Conservation (phyloP, 2,888 invertebrate species). For the Eupithecia subumbrata region DNA sequence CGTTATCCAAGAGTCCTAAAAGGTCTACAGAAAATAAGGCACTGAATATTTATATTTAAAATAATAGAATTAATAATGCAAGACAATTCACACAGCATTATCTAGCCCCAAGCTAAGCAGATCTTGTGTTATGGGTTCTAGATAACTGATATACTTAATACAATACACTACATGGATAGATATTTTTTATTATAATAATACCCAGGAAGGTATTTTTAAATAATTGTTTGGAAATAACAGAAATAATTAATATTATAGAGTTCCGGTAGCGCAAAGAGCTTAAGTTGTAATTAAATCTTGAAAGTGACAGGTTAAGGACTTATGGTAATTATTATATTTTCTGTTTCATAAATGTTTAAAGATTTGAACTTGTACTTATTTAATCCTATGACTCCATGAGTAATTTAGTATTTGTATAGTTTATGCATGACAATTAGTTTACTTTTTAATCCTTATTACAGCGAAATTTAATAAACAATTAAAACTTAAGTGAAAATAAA, state of each 20-base stretch:
- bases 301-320: conserved; percentile 2
- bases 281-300: neutral
- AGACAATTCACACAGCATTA: too few species aligned
- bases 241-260: neutral
- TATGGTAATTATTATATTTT: neutral
- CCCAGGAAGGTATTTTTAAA: neutral
- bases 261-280: neutral
- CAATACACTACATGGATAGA: too few species aligned
- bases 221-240: neutral
- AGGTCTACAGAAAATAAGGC: too few species aligned
- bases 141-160: too few species aligned
- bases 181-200: neutral
- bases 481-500: neutral
- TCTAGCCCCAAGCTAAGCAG: too few species aligned
- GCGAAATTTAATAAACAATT: neutral
- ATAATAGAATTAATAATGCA: too few species aligned
- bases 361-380: neutral
- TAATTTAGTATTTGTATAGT: neutral
- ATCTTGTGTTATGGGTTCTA: too few species aligned
- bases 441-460: too few species aligned
- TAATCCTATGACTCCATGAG: neutral
- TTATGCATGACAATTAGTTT: neutral
- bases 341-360: neutral
- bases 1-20: too few species aligned
- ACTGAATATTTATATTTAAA: too few species aligned